Conservation (phyloP, 2,888 invertebrate genomes). For the Digitonthophagus gazella region DNA sequence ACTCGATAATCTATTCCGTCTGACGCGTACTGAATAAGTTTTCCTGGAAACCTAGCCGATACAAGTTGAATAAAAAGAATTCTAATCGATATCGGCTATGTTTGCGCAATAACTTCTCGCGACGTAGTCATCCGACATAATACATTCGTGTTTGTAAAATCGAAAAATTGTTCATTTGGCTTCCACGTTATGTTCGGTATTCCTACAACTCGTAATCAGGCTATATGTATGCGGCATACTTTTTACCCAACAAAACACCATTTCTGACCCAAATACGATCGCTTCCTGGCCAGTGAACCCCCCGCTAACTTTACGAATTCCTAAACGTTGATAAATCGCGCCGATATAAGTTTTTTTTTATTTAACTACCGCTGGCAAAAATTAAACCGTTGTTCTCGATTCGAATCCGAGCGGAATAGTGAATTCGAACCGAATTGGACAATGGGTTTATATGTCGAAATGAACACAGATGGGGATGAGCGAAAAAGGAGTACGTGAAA, state of each 20-base stretch:
- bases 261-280: not conserved
- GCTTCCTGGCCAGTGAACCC: not conserved
- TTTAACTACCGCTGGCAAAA: no score
- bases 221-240: constrained; percentile 10
- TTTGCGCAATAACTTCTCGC: not conserved
- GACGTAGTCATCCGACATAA: not conserved
- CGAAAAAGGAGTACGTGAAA: constrained; percentile 1
- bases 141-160: not conserved
- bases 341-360: not conserved
- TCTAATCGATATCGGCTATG: not conserved
- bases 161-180: not conserved
- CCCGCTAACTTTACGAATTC: not conserved
- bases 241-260: not conserved
- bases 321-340: not conserved
- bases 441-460: constrained; percentile 9
- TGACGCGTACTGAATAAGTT: not conserved
- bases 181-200: not conserved
- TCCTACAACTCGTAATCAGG: constrained; percentile 7
- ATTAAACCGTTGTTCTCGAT: no score
- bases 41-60: not conserved
- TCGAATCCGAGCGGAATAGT: no score
- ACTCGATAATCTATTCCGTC: not conserved
- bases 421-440: not conserved
- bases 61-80: constrained; percentile 1
- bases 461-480: constrained; percentile 3